phyloP scores from a whole-genome alignment of 2,888 invertebrate genomes.

The Cryptophagus acutangulus region DNA sequence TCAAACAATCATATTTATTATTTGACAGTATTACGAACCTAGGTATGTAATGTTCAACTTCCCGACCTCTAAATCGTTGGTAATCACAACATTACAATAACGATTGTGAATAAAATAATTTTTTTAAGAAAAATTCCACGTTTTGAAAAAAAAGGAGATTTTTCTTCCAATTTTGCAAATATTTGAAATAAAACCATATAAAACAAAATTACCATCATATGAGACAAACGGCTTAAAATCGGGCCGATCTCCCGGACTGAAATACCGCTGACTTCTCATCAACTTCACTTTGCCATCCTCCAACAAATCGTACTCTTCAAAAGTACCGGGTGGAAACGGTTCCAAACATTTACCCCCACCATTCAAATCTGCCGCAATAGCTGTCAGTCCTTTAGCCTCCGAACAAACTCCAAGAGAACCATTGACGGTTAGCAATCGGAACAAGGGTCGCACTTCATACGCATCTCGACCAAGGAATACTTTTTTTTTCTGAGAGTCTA shows the following conservation, averaged over 20 bases:
- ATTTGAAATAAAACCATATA: constrained; percentile 54
- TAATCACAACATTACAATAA: no score
- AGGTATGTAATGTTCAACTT: no score
- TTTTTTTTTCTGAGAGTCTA: constrained; percentile 64
- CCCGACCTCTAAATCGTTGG: no score
- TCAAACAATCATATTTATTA: no score
- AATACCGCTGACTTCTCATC: constrained; percentile 54
- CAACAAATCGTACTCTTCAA: constrained; percentile 63
- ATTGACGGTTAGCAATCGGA: constrained; percentile 54
- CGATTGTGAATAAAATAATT: no score
- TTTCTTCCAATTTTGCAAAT: no score
- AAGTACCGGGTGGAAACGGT: constrained; percentile 72
- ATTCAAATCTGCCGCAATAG: constrained; percentile 45
- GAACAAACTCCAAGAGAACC: constrained; percentile 63
- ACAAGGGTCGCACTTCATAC: constrained; percentile 73
- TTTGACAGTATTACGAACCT: no score
- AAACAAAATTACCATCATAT: constrained; percentile 50
- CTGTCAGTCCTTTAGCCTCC: constrained; percentile 60
- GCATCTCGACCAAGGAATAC: constrained; percentile 72
- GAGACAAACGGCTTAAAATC: constrained; percentile 49
- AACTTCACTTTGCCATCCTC: constrained; percentile 57
- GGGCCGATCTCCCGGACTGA: constrained; percentile 56
- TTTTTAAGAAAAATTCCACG: no score
- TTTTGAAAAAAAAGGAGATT: no score
- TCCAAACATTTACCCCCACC: constrained; percentile 52